Evolutionary conservation across 2,113 vertebrate species (phyloP).

Genomic region (Craseonycteris thonglongyai): DNA sequence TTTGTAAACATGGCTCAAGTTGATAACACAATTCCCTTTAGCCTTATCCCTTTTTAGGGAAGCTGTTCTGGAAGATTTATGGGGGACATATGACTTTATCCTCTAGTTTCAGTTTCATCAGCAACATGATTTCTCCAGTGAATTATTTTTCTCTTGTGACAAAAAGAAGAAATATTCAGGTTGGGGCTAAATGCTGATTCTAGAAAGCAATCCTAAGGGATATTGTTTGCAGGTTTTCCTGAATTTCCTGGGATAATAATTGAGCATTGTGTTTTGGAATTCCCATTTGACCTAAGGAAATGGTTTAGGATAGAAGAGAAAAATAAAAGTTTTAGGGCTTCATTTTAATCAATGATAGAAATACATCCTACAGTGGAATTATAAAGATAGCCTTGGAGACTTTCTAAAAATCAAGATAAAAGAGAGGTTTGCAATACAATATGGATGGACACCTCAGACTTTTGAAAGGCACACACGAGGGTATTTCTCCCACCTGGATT

Average conservation of each 20-base stretch:
- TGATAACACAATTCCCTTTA: background rate
- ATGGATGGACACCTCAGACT: background rate
- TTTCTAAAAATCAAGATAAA: background rate
- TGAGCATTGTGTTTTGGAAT: background rate
- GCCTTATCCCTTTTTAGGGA: conserved; percentile 48
- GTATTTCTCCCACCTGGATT: background rate
- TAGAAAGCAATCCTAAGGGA: background rate
- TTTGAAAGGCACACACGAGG: background rate
- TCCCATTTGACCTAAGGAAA: background rate
- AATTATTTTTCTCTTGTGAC: background rate
- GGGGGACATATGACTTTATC: conserved; percentile 1
- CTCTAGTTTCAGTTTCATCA: conserved; percentile 11
- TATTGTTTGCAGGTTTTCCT: background rate
- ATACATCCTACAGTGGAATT: background rate
- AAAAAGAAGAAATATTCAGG: conserved; percentile 1
- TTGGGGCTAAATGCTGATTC: background rate
- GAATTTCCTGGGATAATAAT: background rate
- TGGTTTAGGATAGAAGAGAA: background rate
- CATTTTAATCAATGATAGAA: background rate
- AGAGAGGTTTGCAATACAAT: background rate
- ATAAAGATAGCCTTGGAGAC: background rate
- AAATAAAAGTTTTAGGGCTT: background rate
- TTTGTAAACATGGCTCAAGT: conserved; percentile 25
- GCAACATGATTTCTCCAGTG: conserved; percentile 30
- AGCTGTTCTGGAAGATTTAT: conserved; percentile 24